A percentile compares a stretch with the other conserved stretches of the same genome.
phyloP scores from a whole-genome alignment of 2,888 invertebrate species.

The Marasmarcha lunaedactyla region DNA sequence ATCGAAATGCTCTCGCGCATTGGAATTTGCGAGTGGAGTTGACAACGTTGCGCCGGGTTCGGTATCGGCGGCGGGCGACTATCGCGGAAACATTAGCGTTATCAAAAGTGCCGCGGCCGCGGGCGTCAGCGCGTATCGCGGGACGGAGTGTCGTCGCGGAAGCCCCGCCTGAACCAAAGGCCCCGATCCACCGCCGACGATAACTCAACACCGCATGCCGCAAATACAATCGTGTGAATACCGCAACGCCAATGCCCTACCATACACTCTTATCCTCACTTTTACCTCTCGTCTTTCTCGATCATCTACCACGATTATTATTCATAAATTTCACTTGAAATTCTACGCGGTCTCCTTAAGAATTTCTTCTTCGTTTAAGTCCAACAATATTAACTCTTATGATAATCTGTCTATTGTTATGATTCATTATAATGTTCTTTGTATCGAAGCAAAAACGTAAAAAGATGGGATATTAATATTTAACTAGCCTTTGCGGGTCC shows the following conservation, averaged over 20 bases:
- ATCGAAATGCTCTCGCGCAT: conserved; percentile 26
- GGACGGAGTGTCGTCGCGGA: conserved; percentile 57
- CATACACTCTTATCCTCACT: conserved; percentile 1
- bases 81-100: conserved; percentile 61
- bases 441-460: conserved; percentile 22
- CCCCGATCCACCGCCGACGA: conserved; percentile 50
- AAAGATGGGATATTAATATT: conserved; percentile 39
- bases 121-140: conserved; percentile 53
- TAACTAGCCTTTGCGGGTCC: conserved; percentile 38
- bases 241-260: conserved; percentile 40
- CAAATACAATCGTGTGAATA: conserved; percentile 54
- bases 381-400: conserved; percentile 1
- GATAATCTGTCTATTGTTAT: conserved; percentile 1
- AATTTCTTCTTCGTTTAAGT: neutral
- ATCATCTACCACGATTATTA: neutral
- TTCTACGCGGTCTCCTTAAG: neutral
- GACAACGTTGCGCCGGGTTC: conserved; percentile 47
- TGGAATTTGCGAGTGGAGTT: conserved; percentile 35
- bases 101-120: conserved; percentile 57
- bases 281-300: neutral
- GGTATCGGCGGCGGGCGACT: conserved; percentile 30
- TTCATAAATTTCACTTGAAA: neutral
- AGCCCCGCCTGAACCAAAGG: conserved; percentile 48
- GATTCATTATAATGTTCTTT: conserved; percentile 1
- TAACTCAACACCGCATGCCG: conserved; percentile 58